phyloP scores from a whole-genome alignment of 2,888 invertebrate genomes.

The Lasioglossum lativentre region DNA sequence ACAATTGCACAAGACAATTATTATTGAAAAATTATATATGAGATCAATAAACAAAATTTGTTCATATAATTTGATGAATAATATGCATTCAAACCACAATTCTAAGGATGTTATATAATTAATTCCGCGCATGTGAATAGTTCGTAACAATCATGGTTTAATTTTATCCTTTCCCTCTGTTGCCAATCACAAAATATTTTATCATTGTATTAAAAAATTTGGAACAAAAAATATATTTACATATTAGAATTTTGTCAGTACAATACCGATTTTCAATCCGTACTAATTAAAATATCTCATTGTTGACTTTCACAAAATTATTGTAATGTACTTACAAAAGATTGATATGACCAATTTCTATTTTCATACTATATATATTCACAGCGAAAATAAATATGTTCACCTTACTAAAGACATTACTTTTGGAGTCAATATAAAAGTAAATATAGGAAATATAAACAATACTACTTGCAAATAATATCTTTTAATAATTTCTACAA shows the following conservation, averaged over 20 bases:
- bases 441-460: not conserved
- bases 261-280: not conserved
- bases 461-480: constrained; percentile 3
- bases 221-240: not conserved
- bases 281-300: too few relatives aligned
- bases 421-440: not conserved
- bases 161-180: constrained; percentile 1
- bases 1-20: not conserved
- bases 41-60: not conserved
- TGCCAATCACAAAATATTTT: not conserved
- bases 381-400: too few relatives aligned
- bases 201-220: not conserved
- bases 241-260: not conserved
- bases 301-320: too few relatives aligned
- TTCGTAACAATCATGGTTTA: not conserved
- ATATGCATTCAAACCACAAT: not conserved
- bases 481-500: constrained; percentile 34
- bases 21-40: not conserved
- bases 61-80: not conserved
- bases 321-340: not conserved
- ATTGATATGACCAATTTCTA: not conserved
- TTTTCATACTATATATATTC: not conserved
- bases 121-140: not conserved
- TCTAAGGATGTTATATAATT: not conserved
- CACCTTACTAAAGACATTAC: too few relatives aligned